These are phyloP conservation scores for Eurystomus glaucurus DNA, from an alignment of 2,797 vertebrate species.

Conservation along the genomic window DNA sequence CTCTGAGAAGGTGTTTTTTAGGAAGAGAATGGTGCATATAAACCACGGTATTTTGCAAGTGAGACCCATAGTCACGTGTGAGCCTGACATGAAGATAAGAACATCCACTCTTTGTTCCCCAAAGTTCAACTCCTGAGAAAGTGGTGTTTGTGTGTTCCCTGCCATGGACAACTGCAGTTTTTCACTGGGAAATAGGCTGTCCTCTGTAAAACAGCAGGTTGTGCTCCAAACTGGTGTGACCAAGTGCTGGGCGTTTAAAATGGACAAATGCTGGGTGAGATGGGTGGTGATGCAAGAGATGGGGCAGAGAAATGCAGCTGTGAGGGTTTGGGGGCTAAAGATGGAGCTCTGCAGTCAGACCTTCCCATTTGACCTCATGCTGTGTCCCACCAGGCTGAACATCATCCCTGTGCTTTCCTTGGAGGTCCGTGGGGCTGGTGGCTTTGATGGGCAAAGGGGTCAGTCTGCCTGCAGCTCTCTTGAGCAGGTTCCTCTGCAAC, in stretches of 20 bases:
- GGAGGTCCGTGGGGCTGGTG: fast-evolving
- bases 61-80: fast-evolving
- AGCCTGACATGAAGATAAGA: not conserved
- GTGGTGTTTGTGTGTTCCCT: not conserved
- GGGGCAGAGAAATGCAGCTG: not conserved
- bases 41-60: not conserved
- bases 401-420: fast-evolving
- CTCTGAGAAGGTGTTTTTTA: not conserved
- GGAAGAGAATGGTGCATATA: not conserved
- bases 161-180: not conserved
- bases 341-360: not conserved
- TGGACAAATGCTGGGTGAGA: fast-evolving
- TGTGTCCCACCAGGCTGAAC: not conserved
- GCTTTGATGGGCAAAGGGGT: not conserved
- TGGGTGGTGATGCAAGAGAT: too few species aligned
- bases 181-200: not conserved
- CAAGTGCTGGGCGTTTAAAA: not conserved
- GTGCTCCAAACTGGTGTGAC: not conserved
- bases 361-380: fast-evolving
- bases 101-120: not conserved
- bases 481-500: not conserved
- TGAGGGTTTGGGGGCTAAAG: not conserved
- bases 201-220: fast-evolving
- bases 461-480: not conserved
- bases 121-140: not conserved